These are phyloP conservation scores for Hephaestus fuliginosus DNA, from an alignment of 2,797 vertebrate genomes.

Conservation along the genomic window DNA sequence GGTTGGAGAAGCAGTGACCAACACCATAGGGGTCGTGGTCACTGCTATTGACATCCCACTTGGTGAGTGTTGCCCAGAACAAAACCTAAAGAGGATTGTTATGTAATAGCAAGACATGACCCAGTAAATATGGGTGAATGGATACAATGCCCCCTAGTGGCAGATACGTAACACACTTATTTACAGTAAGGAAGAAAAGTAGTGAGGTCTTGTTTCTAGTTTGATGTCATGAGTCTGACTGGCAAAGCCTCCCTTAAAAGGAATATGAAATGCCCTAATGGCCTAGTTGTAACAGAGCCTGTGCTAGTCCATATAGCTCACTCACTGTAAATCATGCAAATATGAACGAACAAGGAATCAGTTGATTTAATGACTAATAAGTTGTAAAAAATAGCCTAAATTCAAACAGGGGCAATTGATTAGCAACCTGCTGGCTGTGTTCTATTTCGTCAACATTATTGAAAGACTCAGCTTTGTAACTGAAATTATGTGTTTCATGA, in stretches of 20 bases:
- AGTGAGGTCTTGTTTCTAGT: slow-evolving; percentile 34
- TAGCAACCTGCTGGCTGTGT: neutral
- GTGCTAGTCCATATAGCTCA: slow-evolving; percentile 3
- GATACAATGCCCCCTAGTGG: slow-evolving; percentile 71
- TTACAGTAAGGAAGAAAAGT: slow-evolving; percentile 16
- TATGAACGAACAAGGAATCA: neutral
- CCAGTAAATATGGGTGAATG: slow-evolving; percentile 31
- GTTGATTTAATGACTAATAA: neutral
- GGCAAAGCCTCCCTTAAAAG: slow-evolving; percentile 15
- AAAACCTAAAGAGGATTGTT: slow-evolving; percentile 52
- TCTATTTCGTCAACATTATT: neutral
- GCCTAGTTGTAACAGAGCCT: slow-evolving; percentile 18
- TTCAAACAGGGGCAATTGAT: neutral
- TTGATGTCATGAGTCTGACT: slow-evolving; percentile 29
- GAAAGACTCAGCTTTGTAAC: neutral
- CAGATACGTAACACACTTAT: slow-evolving; percentile 15
- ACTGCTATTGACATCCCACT: slow-evolving; percentile 99
- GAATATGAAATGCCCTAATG: slow-evolving; percentile 20
- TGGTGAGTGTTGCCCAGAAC: slow-evolving; percentile 85
- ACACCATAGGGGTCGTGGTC: slow-evolving; percentile 95
- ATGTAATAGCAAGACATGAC: slow-evolving; percentile 43
- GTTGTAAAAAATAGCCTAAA: neutral
- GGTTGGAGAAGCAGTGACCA: slow-evolving; percentile 98
- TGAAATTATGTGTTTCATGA: slow-evolving; percentile 2
- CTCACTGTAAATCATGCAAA: slow-evolving; percentile 12